phyloP scores from a whole-genome alignment of 2,113 vertebrate species.

The Tenrec ecaudatus region DNA sequence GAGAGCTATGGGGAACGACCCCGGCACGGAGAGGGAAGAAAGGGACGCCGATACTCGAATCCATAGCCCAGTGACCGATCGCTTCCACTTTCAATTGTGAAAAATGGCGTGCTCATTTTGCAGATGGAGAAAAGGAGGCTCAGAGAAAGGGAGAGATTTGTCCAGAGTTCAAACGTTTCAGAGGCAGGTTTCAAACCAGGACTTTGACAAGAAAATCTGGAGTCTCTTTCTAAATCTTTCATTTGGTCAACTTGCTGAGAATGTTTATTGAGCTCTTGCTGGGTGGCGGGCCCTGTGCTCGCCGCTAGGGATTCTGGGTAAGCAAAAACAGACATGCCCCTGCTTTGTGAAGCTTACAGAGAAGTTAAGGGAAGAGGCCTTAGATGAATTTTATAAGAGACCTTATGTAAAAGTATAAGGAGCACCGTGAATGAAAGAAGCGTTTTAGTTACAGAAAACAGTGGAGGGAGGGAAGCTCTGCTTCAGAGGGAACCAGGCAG shows the following conservation, averaged over 20 bases:
- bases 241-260: neutral
- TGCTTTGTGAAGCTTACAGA: neutral
- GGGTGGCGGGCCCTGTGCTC: neutral
- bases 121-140: neutral
- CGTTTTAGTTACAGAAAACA: neutral
- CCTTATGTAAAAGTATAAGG: neutral
- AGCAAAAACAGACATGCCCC: neutral
- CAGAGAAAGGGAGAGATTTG: constrained; percentile 19
- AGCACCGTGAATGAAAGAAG: neutral
- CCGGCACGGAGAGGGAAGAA: neutral
- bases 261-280: neutral
- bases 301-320: neutral
- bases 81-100: neutral
- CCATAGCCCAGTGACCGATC: neutral
- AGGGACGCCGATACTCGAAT: neutral
- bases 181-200: neutral
- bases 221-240: neutral
- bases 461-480: no score
- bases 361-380: neutral
- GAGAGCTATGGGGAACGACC: neutral
- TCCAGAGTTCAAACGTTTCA: neutral
- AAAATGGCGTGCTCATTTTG: neutral
- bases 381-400: neutral
- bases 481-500: neutral
- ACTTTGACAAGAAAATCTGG: neutral